Conservation (phyloP, 2,113 vertebrate genomes). For the Chrysochloris asiatica region DNA sequence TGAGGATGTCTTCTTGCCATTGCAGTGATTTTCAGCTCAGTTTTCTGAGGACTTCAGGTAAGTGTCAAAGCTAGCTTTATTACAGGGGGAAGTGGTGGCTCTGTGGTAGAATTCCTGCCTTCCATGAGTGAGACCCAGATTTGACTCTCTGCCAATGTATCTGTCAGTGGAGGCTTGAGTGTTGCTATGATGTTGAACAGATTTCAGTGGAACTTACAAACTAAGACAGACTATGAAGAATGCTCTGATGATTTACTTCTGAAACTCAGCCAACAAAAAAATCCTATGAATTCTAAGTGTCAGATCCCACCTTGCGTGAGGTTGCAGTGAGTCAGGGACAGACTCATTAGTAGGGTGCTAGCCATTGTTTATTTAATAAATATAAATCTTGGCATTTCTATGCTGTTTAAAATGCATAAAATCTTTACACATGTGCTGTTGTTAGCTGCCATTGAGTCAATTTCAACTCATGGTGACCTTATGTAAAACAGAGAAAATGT, state of each 20-base stretch:
- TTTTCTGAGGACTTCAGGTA: background rate
- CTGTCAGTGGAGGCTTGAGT: background rate
- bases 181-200: background rate
- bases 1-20: background rate
- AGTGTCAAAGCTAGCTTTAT: background rate
- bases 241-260: background rate
- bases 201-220: background rate
- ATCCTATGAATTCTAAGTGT: background rate
- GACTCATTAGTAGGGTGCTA: too few relatives aligned
- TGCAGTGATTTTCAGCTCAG: background rate
- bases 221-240: background rate
- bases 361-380: background rate
- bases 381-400: background rate
- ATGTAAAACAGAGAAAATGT: background rate
- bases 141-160: background rate
- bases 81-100: background rate
- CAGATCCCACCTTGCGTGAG: background rate
- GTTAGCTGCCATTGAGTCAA: background rate
- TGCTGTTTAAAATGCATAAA: background rate
- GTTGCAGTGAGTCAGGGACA: background rate
- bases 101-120: background rate
- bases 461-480: background rate
- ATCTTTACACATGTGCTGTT: background rate
- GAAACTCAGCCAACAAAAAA: background rate
- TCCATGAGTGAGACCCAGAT: background rate